These are phyloP conservation scores for Gonocerus acuteangulatus DNA, from an alignment of 2,888 invertebrate species.

Conservation along the genomic window DNA sequence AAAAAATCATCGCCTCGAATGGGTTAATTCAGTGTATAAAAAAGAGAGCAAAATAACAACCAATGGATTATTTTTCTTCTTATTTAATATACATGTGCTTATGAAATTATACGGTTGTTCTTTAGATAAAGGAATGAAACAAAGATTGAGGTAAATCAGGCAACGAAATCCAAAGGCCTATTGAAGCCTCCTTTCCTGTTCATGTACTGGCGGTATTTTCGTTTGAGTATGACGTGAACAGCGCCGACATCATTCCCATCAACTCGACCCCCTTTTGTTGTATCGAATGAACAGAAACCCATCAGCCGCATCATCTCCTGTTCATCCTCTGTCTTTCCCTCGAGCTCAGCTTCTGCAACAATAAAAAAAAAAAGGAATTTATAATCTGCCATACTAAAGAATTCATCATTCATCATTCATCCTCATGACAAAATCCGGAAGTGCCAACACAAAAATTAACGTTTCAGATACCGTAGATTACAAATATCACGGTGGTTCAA, in stretches of 20 bases:
- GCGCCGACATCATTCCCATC: conserved; percentile 89
- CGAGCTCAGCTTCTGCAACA: conserved; percentile 69
- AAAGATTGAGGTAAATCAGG: conserved; percentile 51
- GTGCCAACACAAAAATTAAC: neutral
- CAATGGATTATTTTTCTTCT: no score
- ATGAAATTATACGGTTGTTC: no score
- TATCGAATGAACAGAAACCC: conserved; percentile 94
- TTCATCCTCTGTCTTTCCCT: conserved; percentile 84
- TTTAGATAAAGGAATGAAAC: no score
- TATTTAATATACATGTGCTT: no score
- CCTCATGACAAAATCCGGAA: neutral
- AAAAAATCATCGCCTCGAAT: no score
- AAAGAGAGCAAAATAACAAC: no score
- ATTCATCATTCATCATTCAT: neutral
- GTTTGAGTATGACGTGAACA: conserved; percentile 89
- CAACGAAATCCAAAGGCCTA: conserved; percentile 92
- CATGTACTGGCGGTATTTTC: conserved; percentile 98
- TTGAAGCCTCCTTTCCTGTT: conserved; percentile 99
- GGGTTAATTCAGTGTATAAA: no score
- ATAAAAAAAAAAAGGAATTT: conserved; percentile 23
- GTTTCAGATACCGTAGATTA: no score
- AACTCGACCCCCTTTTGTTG: conserved; percentile 93
- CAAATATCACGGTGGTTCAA: no score
- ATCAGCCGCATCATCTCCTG: conserved; percentile 91
- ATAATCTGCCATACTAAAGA: neutral